A percentile compares a stretch with the other conserved stretches of the same genome.
Conservation (phyloP, 1,140 invertebrate species). For the Zophobas atratus region DNA sequence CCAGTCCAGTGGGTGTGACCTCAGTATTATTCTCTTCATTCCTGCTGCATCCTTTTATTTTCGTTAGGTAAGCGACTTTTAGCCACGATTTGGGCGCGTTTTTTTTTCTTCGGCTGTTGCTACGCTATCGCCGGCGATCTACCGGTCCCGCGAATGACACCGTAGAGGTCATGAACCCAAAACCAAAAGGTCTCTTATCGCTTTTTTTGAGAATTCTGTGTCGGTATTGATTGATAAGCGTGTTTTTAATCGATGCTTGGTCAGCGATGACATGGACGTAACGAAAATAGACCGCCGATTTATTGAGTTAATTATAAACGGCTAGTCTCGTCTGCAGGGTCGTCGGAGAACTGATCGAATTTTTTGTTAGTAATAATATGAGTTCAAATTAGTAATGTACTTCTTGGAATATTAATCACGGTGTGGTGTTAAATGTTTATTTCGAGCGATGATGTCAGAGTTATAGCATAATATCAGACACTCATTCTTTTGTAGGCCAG, state of each 20-base stretch:
- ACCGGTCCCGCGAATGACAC: neutral
- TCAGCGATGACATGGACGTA: constrained; percentile 21
- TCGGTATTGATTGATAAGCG: neutral
- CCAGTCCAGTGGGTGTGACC: constrained; percentile 31
- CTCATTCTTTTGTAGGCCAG: constrained; percentile 25
- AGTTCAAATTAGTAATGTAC: constrained; percentile 9
- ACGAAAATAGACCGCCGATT: constrained; percentile 24
- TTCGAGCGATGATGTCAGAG: constrained; percentile 41
- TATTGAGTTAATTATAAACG: constrained; percentile 26
- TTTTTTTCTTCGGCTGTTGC: neutral
- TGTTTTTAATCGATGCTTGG: constrained; percentile 15
- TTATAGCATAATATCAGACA: constrained; percentile 28
- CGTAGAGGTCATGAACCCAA: constrained; percentile 16
- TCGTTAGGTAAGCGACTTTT: constrained; percentile 23
- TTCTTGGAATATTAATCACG: constrained; percentile 16
- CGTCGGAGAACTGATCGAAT: neutral
- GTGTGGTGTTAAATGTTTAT: constrained; percentile 26
- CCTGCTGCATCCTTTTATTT: constrained; percentile 18
- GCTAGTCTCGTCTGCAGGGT: neutral
- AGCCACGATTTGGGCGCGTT: neutral
- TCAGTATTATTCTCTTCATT: constrained; percentile 18
- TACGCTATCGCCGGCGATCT: neutral
- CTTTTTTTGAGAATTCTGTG: neutral
- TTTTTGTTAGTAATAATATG: neutral
- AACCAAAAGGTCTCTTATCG: neutral